Conservation (phyloP, 2,797 vertebrate genomes). For the Gouania willdenowi region DNA sequence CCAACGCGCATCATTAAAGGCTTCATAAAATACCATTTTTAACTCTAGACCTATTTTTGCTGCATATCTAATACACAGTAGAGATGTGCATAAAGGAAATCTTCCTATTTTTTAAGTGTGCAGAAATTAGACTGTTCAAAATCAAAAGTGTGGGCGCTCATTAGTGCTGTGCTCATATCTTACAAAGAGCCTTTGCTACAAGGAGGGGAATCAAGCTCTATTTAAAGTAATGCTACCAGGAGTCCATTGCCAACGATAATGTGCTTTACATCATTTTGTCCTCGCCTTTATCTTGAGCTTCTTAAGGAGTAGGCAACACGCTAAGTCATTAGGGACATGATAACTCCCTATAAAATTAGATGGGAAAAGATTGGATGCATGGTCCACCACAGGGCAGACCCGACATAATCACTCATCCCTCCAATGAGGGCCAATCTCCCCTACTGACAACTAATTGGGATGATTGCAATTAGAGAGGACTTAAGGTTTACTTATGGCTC, state of each 20-base stretch:
- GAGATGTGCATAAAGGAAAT: too few species aligned
- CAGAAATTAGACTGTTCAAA: slow-evolving; percentile 50
- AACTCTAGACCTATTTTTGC: too few species aligned
- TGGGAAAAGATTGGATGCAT: slow-evolving; percentile 57
- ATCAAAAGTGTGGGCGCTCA: slow-evolving; percentile 58
- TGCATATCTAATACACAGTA: too few species aligned
- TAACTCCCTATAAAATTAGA: slow-evolving; percentile 68
- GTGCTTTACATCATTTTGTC: slow-evolving; percentile 70
- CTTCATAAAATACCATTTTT: too few species aligned
- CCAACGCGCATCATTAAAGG: too few species aligned
- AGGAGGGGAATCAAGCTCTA: slow-evolving; percentile 59
- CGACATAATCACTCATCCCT: slow-evolving; percentile 56
- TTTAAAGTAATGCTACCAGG: slow-evolving; percentile 63
- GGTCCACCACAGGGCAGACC: slow-evolving; percentile 56
- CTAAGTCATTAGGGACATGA: slow-evolving; percentile 69
- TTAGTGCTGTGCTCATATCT: slow-evolving; percentile 59
- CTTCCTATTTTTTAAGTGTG: slow-evolving; percentile 28
- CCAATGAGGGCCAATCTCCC: slow-evolving; percentile 46
- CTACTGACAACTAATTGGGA: slow-evolving; percentile 58
- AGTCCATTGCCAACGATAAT: slow-evolving; percentile 63
- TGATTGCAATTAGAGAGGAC: slow-evolving; percentile 54
- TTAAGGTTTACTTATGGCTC: slow-evolving; percentile 41
- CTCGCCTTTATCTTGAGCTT: slow-evolving; percentile 65
- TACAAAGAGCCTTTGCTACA: slow-evolving; percentile 55
- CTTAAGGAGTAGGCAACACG: slow-evolving; percentile 64